Conservation (phyloP, 1,140 invertebrate species). For the Periplaneta americana region DNA sequence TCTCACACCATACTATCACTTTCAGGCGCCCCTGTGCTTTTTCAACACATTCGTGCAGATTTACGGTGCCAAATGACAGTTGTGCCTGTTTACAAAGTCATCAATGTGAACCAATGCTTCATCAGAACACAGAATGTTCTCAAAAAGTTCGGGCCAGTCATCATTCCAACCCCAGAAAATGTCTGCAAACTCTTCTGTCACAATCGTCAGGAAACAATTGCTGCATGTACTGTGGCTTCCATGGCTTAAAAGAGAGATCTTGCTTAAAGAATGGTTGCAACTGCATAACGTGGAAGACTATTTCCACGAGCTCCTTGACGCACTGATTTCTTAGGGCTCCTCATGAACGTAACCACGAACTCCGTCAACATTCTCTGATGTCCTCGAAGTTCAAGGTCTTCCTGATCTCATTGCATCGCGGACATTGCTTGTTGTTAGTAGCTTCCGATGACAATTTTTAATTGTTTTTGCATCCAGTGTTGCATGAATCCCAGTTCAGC, state of each 20-base stretch:
- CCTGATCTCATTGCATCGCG: neutral
- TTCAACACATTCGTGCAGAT: neutral
- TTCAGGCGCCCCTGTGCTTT: neutral
- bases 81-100: neutral
- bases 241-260: no score
- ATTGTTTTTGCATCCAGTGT: neutral
- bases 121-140: neutral
- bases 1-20: neutral
- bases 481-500: no score
- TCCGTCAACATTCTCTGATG: neutral
- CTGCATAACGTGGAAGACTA: neutral
- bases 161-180: neutral
- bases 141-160: neutral
- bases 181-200: neutral
- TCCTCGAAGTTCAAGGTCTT: neutral
- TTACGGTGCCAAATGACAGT: neutral
- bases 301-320: neutral
- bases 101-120: neutral
- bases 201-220: no score
- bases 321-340: neutral
- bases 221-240: no score
- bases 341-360: no score
- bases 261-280: neutral
- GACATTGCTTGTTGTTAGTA: neutral
- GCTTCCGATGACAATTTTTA: no score